Evolutionary conservation across 1,140 invertebrate genomes (phyloP).

Genomic region (Tetragnatha versicolor): DNA sequence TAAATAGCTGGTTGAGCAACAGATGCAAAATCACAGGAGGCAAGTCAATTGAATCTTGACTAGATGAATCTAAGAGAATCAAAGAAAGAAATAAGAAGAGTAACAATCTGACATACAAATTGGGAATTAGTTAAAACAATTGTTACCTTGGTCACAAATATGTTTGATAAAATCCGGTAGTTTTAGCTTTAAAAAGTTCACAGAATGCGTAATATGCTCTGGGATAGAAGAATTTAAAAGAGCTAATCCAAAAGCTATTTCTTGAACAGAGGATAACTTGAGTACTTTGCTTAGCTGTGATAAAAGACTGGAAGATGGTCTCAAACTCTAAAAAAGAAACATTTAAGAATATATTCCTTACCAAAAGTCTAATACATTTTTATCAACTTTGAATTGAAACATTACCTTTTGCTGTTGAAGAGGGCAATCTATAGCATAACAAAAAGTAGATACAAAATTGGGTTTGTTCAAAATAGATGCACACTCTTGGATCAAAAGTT

Average conservation of each 20-base stretch:
- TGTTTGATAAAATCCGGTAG: slow-evolving; percentile 78
- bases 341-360: not conserved
- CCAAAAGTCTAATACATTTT: not conserved
- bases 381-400: not conserved
- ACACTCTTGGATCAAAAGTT: slow-evolving; percentile 78
- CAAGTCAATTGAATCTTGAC: slow-evolving; percentile 81
- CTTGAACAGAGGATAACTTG: slow-evolving; percentile 83
- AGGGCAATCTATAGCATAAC: slow-evolving; percentile 79
- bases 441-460: slow-evolving; percentile 76
- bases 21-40: slow-evolving; percentile 87
- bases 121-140: no score
- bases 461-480: slow-evolving; percentile 76
- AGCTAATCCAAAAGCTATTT: slow-evolving; percentile 86
- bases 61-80: slow-evolving; percentile 11
- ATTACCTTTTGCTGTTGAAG: slow-evolving; percentile 68
- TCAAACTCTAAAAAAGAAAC: slow-evolving; percentile 72
- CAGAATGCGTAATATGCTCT: slow-evolving; percentile 76
- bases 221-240: slow-evolving; percentile 78
- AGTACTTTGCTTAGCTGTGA: slow-evolving; percentile 82
- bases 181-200: slow-evolving; percentile 80
- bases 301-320: slow-evolving; percentile 79
- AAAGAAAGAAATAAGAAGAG: not conserved
- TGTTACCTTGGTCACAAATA: slow-evolving; percentile 73
- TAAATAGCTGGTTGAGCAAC: slow-evolving; percentile 73
- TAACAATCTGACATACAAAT: no score